Conservation (phyloP, 2,888 invertebrate genomes). For the Priocnemis perturbator region DNA sequence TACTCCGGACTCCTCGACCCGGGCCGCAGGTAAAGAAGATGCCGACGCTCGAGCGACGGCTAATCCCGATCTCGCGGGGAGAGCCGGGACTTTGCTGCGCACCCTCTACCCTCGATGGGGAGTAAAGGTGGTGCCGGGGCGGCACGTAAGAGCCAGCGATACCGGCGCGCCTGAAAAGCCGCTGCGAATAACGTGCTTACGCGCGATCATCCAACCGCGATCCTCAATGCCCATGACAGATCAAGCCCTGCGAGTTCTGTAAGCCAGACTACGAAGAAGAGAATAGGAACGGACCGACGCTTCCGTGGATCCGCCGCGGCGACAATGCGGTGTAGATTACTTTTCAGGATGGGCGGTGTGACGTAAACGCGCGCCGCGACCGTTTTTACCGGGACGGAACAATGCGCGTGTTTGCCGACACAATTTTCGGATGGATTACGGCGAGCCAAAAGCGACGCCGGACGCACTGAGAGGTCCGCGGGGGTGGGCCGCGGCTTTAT, state of each 20-base stretch:
- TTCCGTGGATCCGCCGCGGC: constrained; percentile 23
- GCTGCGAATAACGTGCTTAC: constrained; percentile 75
- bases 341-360: constrained; percentile 73
- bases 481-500: neutral
- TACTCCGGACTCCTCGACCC: constrained; percentile 11
- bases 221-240: constrained; percentile 58
- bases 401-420: constrained; percentile 73
- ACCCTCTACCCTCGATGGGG: neutral
- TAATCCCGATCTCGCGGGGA: too few relatives aligned
- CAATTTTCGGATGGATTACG: constrained; percentile 66
- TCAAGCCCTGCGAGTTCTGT: constrained; percentile 36
- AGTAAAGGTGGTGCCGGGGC: constrained; percentile 22
- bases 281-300: neutral
- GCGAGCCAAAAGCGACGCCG: neutral
- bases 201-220: constrained; percentile 72
- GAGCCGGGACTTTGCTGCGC: too few relatives aligned
- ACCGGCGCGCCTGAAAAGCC: constrained; percentile 57
- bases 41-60: too few relatives aligned
- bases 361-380: constrained; percentile 68
- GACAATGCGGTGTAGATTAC: constrained; percentile 74
- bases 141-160: constrained; percentile 71
- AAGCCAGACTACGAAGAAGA: constrained; percentile 25
- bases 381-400: constrained; percentile 59
- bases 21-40: constrained; percentile 42
- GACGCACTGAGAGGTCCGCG: neutral